A percentile compares a stretch with the other conserved stretches of the same genome.
Evolutionary conservation across 2,113 vertebrate genomes (phyloP).

Genomic region (Eulacestoma nigropectus): DNA sequence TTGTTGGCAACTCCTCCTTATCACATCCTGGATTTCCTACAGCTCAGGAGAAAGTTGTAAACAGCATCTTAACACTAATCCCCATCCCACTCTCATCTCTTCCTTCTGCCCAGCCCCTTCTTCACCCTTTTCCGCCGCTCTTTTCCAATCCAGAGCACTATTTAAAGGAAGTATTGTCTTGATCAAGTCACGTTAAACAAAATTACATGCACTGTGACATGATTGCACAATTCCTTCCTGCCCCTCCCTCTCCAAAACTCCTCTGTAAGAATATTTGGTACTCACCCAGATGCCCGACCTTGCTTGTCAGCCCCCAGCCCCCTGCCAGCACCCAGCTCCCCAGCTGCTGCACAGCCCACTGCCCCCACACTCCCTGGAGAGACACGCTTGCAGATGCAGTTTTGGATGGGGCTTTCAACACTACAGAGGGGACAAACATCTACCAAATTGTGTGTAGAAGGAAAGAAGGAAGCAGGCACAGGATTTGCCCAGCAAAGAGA

Average conservation of each 20-base stretch:
- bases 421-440: not conserved
- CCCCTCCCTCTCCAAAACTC: not conserved
- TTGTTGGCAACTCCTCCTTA: not conserved
- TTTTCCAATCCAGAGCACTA: not conserved
- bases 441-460: not conserved
- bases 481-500: not conserved
- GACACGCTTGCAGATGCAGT: not conserved
- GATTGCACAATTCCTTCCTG: not conserved
- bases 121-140: not conserved
- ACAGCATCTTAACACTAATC: not conserved
- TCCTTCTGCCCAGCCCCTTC: not conserved
- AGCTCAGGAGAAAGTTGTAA: not conserved
- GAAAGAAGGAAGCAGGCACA: not conserved
- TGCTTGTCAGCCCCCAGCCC: not conserved
- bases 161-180: not conserved
- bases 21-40: not conserved
- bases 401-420: not conserved
- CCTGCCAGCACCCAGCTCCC: not conserved
- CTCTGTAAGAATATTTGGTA: not conserved
- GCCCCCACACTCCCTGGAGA: not conserved
- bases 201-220: not conserved
- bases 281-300: not conserved
- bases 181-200: not conserved
- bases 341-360: rapidly evolving
- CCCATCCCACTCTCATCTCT: not conserved